Conservation (phyloP, 1,140 invertebrate genomes). For the Hypsibius dujardini region DNA sequence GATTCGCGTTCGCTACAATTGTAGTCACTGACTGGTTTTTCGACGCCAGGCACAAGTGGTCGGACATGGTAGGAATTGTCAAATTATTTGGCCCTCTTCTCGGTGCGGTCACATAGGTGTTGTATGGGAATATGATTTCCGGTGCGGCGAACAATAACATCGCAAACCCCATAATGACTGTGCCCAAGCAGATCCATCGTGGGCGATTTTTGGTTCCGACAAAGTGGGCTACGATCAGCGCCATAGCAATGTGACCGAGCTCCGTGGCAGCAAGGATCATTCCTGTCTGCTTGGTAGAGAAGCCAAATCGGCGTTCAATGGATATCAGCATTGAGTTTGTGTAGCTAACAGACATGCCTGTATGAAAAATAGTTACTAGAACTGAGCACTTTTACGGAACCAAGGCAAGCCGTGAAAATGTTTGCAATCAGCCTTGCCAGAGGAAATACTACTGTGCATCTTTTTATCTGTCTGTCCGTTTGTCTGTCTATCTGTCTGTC, state of each 20-base stretch:
- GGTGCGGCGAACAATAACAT: neutral
- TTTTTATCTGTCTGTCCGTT: too few species aligned
- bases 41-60: neutral
- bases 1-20: too few species aligned
- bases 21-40: too few species aligned
- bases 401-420: too few species aligned
- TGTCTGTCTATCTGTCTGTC: too few species aligned
- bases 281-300: neutral
- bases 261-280: constrained; percentile 73
- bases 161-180: neutral
- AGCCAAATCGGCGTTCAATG: constrained; percentile 11
- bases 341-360: constrained; percentile 13
- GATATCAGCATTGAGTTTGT: constrained; percentile 7
- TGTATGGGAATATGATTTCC: constrained; percentile 5
- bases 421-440: too few species aligned
- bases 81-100: neutral
- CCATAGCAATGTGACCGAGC: constrained; percentile 66
- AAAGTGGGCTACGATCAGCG: constrained; percentile 58
- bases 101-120: neutral
- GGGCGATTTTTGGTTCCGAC: neutral
- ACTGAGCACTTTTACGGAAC: too few species aligned
- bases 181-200: neutral
- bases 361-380: neutral
- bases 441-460: too few species aligned
- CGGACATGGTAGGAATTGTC: neutral